These are phyloP conservation scores for Uria aalge DNA, from an alignment of 2,113 vertebrate genomes.

Conservation along the genomic window DNA sequence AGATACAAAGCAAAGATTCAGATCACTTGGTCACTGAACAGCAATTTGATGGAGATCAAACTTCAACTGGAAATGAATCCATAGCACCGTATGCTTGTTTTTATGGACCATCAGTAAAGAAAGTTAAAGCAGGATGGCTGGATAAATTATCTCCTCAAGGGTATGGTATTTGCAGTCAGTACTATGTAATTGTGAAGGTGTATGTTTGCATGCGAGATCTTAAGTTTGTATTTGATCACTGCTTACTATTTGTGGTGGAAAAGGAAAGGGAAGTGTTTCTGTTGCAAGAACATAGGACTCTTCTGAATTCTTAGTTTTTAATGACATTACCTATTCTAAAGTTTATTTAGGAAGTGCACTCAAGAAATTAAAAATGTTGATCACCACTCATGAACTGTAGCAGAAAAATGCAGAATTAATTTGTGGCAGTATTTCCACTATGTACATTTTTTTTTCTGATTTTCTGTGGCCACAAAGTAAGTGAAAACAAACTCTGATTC, in stretches of 20 bases:
- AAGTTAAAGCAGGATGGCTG: conserved; percentile 88
- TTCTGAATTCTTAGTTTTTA: background rate
- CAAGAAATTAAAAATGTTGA: background rate
- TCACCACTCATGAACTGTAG: background rate
- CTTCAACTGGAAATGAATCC: conserved; percentile 23
- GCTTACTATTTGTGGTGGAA: background rate
- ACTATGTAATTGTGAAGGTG: background rate
- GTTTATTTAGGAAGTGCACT: background rate
- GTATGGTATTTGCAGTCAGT: conserved; percentile 65
- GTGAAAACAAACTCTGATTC: background rate
- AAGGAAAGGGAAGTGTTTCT: background rate
- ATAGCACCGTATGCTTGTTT: conserved; percentile 96
- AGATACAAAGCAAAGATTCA: conserved; percentile 30
- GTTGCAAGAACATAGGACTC: background rate
- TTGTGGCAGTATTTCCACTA: background rate
- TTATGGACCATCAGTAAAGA: conserved; percentile 77
- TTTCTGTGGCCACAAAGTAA: background rate
- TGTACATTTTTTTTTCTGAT: background rate
- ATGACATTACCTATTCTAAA: background rate
- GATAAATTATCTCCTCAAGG: conserved; percentile 96
- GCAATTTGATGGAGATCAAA: background rate
- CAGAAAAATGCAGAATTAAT: background rate
- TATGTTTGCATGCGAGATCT: background rate
- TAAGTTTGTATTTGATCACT: background rate
- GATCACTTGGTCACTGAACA: conserved; percentile 52